Conservation (phyloP, 2,888 invertebrate species). For the Mesopsocus fuscifrons region DNA sequence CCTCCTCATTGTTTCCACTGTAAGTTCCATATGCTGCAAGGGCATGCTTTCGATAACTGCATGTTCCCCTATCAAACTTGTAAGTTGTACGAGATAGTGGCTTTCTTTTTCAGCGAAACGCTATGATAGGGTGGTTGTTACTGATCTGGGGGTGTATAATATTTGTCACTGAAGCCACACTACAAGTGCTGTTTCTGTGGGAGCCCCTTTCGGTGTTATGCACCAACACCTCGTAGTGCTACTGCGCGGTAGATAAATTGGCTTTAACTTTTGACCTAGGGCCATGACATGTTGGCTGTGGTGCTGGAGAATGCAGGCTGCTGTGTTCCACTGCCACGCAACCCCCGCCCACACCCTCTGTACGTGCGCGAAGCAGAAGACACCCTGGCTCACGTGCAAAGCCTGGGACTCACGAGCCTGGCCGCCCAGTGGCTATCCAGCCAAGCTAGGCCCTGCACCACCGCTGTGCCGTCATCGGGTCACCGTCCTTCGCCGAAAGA, state of each 20-base stretch:
- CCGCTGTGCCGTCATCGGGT: background rate
- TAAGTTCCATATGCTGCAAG: slow-evolving; percentile 27
- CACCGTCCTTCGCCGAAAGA: background rate
- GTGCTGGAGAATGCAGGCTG: slow-evolving; percentile 61
- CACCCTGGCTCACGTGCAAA: slow-evolving; percentile 56
- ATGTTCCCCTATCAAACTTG: too few species aligned
- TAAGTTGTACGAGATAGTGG: too few species aligned
- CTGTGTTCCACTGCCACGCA: slow-evolving; percentile 29
- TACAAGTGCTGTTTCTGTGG: too few species aligned
- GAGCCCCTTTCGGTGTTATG: too few species aligned
- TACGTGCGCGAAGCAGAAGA: slow-evolving; percentile 83
- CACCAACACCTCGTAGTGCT: too few species aligned
- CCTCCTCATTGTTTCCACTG: slow-evolving; percentile 52
- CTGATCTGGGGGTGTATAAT: too few species aligned
- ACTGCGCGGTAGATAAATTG: too few species aligned
- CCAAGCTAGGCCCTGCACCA: background rate
- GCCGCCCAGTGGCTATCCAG: slow-evolving; percentile 36
- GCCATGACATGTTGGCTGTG: slow-evolving; percentile 32
- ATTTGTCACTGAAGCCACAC: too few species aligned
- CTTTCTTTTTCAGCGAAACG: too few species aligned
- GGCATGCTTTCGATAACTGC: too few species aligned
- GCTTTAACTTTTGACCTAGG: too few species aligned
- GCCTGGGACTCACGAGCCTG: slow-evolving; percentile 52
- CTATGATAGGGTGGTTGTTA: too few species aligned
- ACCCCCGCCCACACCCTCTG: slow-evolving; percentile 54